phyloP scores from a whole-genome alignment of 2,797 vertebrate genomes.

The Rhodeus uyekii region DNA sequence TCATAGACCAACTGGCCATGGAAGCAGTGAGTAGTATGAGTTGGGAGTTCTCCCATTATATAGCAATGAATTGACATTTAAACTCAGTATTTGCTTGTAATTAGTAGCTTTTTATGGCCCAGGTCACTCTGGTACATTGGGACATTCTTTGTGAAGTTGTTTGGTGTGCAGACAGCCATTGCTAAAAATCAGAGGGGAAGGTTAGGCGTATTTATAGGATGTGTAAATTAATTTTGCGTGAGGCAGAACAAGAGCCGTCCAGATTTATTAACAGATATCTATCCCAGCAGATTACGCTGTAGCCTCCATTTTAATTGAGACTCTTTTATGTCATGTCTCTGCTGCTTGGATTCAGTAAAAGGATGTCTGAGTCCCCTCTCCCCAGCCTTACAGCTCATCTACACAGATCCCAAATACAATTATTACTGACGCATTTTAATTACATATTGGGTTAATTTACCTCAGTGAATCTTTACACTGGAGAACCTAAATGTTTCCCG shows the following conservation, averaged over 20 bases:
- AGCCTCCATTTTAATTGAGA: constrained; percentile 49
- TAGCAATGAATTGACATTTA: neutral
- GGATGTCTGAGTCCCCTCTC: constrained; percentile 25
- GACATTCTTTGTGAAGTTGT: neutral
- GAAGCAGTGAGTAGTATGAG: neutral
- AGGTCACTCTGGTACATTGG: neutral
- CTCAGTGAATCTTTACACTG: constrained; percentile 4
- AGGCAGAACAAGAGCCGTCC: constrained; percentile 35
- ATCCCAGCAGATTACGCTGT: constrained; percentile 50
- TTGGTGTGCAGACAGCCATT: constrained; percentile 21
- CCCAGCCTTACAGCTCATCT: constrained; percentile 17
- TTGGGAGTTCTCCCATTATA: neutral
- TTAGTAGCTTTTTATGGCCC: neutral
- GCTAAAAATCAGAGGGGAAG: constrained; percentile 22
- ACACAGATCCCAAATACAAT: constrained; percentile 37
- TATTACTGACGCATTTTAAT: constrained; percentile 44
- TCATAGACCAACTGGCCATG: neutral
- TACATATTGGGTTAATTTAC: constrained; percentile 39
- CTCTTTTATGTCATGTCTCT: constrained; percentile 54
- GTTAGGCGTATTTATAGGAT: constrained; percentile 51
- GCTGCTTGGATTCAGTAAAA: constrained; percentile 30
- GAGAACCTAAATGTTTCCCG: neutral
- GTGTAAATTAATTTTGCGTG: constrained; percentile 51
- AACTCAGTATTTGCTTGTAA: neutral
- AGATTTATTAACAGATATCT: constrained; percentile 47